Percentiles rank a stretch among this genome's conserved stretches.
Evolutionary conservation across 2,113 vertebrate genomes (phyloP).

Genomic region (Petaurus breviceps): DNA sequence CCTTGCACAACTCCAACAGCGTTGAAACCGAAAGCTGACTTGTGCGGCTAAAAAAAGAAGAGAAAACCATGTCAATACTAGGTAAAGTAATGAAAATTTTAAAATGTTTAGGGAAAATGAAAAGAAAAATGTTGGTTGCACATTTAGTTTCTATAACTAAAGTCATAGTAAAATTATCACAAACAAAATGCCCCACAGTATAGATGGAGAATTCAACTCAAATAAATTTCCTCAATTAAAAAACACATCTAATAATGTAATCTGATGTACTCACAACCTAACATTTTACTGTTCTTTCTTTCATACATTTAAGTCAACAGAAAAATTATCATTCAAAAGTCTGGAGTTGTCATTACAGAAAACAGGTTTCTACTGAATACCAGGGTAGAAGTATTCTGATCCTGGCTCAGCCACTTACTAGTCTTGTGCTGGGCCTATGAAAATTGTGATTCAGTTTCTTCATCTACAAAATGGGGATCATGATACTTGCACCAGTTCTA

Average conservation of each 20-base stretch:
- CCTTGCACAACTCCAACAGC: conserved; percentile 91
- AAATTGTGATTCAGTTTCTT: neutral
- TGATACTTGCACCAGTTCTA: neutral
- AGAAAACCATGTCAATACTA: conserved; percentile 1
- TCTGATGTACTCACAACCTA: neutral
- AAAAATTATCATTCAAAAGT: neutral
- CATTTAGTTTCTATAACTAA: neutral
- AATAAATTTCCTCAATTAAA: neutral
- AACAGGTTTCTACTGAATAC: neutral
- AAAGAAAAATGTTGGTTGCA: neutral
- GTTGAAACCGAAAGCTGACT: conserved; percentile 94
- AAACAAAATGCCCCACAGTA: neutral
- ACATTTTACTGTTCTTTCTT: neutral
- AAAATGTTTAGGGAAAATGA: neutral
- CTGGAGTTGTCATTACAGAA: neutral
- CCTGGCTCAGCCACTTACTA: neutral
- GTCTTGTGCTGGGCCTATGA: neutral
- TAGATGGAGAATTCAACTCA: neutral
- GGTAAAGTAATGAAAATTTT: neutral
- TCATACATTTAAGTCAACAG: neutral
- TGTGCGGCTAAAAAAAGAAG: conserved; percentile 86
- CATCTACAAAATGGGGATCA: neutral
- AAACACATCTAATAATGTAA: neutral
- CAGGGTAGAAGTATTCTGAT: neutral
- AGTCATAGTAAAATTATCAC: neutral